These are phyloP conservation scores for Sander lucioperca DNA, from an alignment of 2,113 vertebrate genomes.

Conservation along the genomic window DNA sequence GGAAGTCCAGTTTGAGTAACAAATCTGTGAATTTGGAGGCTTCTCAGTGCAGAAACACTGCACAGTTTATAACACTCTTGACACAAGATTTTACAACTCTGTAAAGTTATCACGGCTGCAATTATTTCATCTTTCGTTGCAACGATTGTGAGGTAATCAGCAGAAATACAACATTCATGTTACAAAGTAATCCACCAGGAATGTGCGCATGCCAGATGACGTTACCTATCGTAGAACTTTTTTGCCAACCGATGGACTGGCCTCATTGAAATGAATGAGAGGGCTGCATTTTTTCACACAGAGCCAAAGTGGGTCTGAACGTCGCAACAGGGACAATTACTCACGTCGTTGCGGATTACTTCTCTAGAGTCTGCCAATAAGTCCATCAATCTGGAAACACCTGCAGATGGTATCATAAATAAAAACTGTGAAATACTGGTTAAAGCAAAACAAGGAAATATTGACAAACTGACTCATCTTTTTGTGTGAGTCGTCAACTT, in stretches of 20 bases:
- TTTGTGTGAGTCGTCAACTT: background rate
- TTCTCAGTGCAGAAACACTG: background rate
- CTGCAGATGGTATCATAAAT: constrained; percentile 76
- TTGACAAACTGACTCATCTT: background rate
- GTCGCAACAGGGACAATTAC: constrained; percentile 52
- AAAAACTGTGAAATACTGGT: background rate
- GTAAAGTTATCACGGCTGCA: background rate
- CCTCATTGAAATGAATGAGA: background rate
- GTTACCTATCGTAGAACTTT: background rate
- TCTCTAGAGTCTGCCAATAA: constrained; percentile 96
- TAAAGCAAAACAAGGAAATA: background rate
- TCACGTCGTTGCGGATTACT: constrained; percentile 97
- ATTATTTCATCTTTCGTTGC: background rate
- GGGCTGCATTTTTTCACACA: background rate
- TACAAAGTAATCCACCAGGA: background rate
- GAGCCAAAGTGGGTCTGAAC: background rate
- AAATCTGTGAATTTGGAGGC: background rate
- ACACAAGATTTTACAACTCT: background rate
- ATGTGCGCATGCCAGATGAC: background rate
- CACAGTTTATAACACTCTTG: background rate
- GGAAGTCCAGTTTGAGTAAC: background rate
- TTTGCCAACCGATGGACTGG: background rate
- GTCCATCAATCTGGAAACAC: constrained; percentile 98
- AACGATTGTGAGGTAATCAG: background rate
- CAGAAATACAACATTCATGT: background rate